phyloP scores from a whole-genome alignment of 2,113 vertebrate genomes.

The Notechis scutatus region DNA sequence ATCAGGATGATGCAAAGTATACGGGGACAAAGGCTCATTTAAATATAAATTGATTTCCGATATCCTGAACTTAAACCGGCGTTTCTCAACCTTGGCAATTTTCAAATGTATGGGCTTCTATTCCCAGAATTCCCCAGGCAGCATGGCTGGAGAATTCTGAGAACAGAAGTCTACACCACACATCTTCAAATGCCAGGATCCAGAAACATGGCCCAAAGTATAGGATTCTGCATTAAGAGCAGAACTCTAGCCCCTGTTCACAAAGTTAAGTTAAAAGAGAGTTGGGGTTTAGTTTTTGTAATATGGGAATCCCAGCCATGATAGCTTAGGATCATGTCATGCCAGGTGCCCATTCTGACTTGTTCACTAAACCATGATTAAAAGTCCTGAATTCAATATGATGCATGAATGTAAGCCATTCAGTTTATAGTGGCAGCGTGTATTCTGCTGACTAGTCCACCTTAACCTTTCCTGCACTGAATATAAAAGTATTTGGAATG shows the following conservation, averaged over 20 bases:
- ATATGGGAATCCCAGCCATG: background rate
- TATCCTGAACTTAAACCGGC: background rate
- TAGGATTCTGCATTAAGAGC: background rate
- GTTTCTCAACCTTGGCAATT: background rate
- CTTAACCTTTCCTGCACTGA: background rate
- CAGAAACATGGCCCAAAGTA: background rate
- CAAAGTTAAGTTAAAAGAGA: background rate
- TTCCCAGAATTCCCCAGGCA: no score
- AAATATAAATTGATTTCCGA: background rate
- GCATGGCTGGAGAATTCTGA: no score
- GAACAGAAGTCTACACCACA: background rate
- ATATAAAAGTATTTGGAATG: background rate
- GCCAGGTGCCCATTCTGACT: background rate
- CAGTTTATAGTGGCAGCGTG: background rate
- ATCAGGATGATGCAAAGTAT: background rate
- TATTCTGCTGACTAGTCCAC: background rate
- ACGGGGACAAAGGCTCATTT: background rate
- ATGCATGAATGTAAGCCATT: background rate
- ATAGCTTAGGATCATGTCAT: background rate
- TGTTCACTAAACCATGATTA: background rate
- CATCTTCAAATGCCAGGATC: background rate
- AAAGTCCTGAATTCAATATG: background rate
- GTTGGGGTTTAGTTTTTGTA: background rate
- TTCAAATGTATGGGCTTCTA: background rate
- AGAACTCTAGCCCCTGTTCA: background rate